Evolutionary conservation across 1,140 invertebrate species (phyloP), one percentile per base, ranked within the genome.

Genomic region (Araneus ventricosus): DNA sequence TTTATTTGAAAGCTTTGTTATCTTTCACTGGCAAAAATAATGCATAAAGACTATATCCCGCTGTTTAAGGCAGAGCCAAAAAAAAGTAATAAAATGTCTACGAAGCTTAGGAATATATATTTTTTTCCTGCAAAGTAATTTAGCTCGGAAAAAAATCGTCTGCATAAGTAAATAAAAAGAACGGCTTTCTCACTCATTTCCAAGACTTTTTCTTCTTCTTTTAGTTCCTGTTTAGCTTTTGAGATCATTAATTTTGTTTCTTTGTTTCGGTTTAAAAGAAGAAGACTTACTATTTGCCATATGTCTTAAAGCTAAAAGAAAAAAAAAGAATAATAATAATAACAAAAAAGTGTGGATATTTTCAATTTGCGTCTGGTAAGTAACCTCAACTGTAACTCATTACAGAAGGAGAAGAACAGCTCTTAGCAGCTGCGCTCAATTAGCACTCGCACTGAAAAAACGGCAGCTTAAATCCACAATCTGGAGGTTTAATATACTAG

Each of bases 1-100:
- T 52, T 84, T 52, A 52, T 84, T 52, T 57, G 80, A 84, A 84
- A 84, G 41, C 80, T 84, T 52, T 84, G 80, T 84, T 75, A 30
- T 45, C 24, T 52, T 84, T 27, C 27, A 84, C 27, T 30, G 14
- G 80, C 52, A 52, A 45, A 84, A 84, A 52, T 52, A 7, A 34
- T 24, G 24, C 80, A 84, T 52, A 45, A 84, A 75, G 30, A 37
- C 30, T 34, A 37, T 75, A 75, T n/a, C 39, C 80, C 8, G 4
- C 22, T 27, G 37, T 22, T 52, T 45, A 20, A 57, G 8, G 80
- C 39, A 84, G 41, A 52, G 22, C 45, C 2, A 45, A 84, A 84
- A n/a, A 63, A 37, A 39, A 45, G 41, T 52, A 84, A 84, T 10
- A 45, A 39, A 5, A 41, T 41, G 45, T 52, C 45, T 52, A 84